Base-by-base conservation (phyloP, 2,113 vertebrate species). In the Cyphomyrus discorhynchus region DNA sequence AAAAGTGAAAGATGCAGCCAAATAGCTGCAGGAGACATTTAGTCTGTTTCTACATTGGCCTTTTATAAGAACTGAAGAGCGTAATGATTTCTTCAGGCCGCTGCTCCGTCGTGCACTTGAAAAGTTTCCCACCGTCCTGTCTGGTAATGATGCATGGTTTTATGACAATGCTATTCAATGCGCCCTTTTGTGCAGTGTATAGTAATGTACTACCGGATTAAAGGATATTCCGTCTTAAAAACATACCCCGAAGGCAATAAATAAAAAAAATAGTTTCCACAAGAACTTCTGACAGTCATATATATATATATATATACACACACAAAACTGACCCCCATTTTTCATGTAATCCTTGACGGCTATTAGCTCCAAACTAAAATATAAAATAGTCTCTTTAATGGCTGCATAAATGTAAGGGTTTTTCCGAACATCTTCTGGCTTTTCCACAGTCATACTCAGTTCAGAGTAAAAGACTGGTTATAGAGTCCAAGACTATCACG, bases 61-160 rank as follows among this genome's bases (percentile, higher is more conserved):
- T 46, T 24, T 84, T 93, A 90, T 92, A 92, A 91, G 47, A 46
- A 47, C 21, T 82, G 42, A 39, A 82, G 39, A 45, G 42, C 5
- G 35, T 83, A 47, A 84, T 84, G 39, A 47, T 84, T 84, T 46
- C 19, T 47, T 84, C 82, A 84, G 82, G 39, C 45, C 47, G 21
- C 21, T 45, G 21, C 42, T 42, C 39, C 19, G 2, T 47, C 21
- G 82, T 84, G 45, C 82, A 45, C 42, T 84, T 84, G 82, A 47
- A 13, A 84, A 84, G 35, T n/a, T 84, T 27, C 80, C 39, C 7
- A 46, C 5, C 7, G 4, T n/a, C 82, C 42, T 84, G 82, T 84
- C 45, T 84, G 42, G 82, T 84, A 47, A 80, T 84, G 82, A 84
- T 84, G 42, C 82, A 47, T 47, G 45, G 21, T 46, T 84, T 45